Evolutionary conservation across 2,113 vertebrate species (phyloP), one percentile per base, ranked within the genome.

Genomic region (Melanerpes formicivorus): DNA sequence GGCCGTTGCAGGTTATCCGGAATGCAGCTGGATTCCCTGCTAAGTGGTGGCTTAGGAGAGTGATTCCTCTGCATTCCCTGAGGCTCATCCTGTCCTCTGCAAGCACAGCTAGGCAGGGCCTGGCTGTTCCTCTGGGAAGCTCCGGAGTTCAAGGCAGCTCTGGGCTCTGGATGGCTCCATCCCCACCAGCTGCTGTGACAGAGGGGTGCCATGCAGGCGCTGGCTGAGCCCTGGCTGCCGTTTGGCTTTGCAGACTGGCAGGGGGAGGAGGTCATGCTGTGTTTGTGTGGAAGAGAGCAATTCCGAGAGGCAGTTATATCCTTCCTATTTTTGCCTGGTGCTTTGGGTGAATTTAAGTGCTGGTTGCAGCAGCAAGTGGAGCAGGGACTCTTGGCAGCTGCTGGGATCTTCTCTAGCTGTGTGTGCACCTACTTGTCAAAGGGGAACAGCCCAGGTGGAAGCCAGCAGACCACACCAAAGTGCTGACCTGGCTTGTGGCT

Each of bases 131-230:
- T 58, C 26, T 67, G 66, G 44, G 30, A 52, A 71, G 42, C 63
- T 71, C 56, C n/a, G 29, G 29, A 17, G 4, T 30, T 84, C 52
- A 78, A 56, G n/a, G 21, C 2, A 1, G 18, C 22, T 22, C 52
- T 62, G 40, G 32, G 34, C 56, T 16, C 37, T 42, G 58, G 44
- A 71, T 1, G 1, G 70, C 37, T 83, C 16, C 1, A 6, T 59
- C 42, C 66, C 26, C 0, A 1, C 42, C 26, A 23, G 63, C 60
- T n/a, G 64, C 90, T 42, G 27, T 37, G 46, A 48, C 21, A 0
- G 0, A 2, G 1, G 4, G 54, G 4, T 30, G 8, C 2, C 1
- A 21, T 1, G 0, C 14, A 14, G 70, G 52, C 62, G 46, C 26
- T 70, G 64, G n/a, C 50, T 86, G 84, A 64, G 32, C 25, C 40